phyloP scores from a whole-genome alignment of 2,113 vertebrate genomes.

The Okapia johnstoni region DNA sequence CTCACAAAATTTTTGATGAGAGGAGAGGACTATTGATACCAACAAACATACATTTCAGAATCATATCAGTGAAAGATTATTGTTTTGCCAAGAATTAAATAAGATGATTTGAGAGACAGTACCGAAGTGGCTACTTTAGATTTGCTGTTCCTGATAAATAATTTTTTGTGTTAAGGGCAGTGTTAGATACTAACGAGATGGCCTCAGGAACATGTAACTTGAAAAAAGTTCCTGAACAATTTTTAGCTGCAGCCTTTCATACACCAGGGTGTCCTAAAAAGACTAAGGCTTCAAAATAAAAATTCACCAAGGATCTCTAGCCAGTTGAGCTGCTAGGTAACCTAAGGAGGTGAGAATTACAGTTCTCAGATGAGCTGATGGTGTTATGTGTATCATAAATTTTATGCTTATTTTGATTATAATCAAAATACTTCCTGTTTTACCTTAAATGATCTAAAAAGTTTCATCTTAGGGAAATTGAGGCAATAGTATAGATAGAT shows the following conservation, averaged over 20 bases:
- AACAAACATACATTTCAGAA: neutral
- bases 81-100: neutral
- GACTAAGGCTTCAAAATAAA: neutral
- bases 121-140: neutral
- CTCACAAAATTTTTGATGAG: neutral
- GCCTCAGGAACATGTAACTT: neutral
- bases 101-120: neutral
- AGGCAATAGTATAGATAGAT: neutral
- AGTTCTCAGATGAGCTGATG: neutral
- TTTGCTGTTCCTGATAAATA: neutral
- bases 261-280: neutral
- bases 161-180: neutral
- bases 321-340: neutral
- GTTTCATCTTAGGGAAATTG: neutral
- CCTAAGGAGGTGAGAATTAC: neutral
- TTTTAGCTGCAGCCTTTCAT: neutral
- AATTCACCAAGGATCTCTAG: neutral
- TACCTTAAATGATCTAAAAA: neutral
- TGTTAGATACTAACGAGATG: neutral
- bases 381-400: neutral
- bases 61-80: neutral
- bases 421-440: neutral
- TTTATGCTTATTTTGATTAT: neutral
- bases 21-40: neutral
- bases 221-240: neutral